phyloP scores from a whole-genome alignment of 2,888 invertebrate species.

The Callyntrura guangdongensis region DNA sequence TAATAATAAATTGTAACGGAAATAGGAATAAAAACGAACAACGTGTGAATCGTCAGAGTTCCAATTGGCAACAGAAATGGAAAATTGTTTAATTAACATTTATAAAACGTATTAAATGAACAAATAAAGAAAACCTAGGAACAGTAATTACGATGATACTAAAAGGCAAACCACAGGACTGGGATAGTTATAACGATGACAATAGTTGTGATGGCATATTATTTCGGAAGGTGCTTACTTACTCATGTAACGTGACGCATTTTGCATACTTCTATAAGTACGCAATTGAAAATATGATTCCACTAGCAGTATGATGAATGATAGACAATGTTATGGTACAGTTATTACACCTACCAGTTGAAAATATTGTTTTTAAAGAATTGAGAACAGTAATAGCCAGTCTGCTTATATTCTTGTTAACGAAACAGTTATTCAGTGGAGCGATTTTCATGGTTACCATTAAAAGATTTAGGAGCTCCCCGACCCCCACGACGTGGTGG shows the following conservation, averaged over 20 bases:
- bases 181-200: constrained; percentile 19
- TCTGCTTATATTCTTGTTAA: constrained; percentile 54
- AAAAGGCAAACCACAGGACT: constrained; percentile 43
- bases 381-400: constrained; percentile 74
- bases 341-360: constrained; percentile 53
- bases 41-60: background rate
- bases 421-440: constrained; percentile 59
- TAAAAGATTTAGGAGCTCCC: constrained; percentile 65
- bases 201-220: constrained; percentile 48
- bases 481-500: constrained; percentile 67
- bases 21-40: constrained; percentile 25
- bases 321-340: constrained; percentile 29
- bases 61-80: constrained; percentile 26
- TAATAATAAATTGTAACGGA: background rate
- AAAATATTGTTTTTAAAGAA: constrained; percentile 67
- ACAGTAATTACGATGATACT: constrained; percentile 33
- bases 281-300: constrained; percentile 35
- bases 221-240: constrained; percentile 32
- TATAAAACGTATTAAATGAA: constrained; percentile 37
- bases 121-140: constrained; percentile 40
- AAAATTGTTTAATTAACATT: constrained; percentile 21
- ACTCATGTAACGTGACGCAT: constrained; percentile 16
- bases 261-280: constrained; percentile 12
- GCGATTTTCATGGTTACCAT: constrained; percentile 70
- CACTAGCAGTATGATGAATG: constrained; percentile 17